phyloP scores from a whole-genome alignment of 2,113 vertebrate genomes.

The Sceloporus undulatus region DNA sequence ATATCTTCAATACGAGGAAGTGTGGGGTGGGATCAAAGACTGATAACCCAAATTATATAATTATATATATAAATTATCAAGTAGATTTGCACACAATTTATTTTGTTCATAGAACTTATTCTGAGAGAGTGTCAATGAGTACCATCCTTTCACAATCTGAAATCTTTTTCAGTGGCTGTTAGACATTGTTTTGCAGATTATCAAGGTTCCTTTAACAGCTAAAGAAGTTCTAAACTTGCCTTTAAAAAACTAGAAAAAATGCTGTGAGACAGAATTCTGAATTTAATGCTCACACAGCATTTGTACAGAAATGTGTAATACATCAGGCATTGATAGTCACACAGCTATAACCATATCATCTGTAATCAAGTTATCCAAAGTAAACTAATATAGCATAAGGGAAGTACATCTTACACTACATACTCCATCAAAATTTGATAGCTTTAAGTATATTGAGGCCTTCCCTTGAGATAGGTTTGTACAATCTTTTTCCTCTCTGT shows the following conservation, averaged over 20 bases:
- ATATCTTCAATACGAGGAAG: neutral
- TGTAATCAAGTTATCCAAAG: neutral
- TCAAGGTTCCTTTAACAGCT: neutral
- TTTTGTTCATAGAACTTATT: neutral
- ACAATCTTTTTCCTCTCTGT: neutral
- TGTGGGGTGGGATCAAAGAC: neutral
- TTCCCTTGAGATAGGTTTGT: neutral
- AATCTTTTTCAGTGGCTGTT: neutral
- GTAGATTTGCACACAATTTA: neutral
- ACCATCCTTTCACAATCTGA: neutral
- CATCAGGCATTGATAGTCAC: neutral
- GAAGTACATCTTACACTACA: neutral
- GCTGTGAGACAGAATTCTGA: neutral
- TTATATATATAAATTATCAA: neutral
- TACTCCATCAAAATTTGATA: neutral
- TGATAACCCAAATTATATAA: neutral
- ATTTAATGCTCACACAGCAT: neutral
- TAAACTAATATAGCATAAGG: neutral
- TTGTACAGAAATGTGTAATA: neutral
- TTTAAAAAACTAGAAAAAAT: neutral
- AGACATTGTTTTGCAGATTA: neutral
- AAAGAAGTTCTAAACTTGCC: neutral
- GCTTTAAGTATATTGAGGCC: neutral
- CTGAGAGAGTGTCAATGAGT: neutral
- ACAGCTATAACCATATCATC: neutral